Evolutionary conservation across 2,113 vertebrate genomes (phyloP), one percentile per base, ranked within the genome.

Genomic region (Fregata magnificens): DNA sequence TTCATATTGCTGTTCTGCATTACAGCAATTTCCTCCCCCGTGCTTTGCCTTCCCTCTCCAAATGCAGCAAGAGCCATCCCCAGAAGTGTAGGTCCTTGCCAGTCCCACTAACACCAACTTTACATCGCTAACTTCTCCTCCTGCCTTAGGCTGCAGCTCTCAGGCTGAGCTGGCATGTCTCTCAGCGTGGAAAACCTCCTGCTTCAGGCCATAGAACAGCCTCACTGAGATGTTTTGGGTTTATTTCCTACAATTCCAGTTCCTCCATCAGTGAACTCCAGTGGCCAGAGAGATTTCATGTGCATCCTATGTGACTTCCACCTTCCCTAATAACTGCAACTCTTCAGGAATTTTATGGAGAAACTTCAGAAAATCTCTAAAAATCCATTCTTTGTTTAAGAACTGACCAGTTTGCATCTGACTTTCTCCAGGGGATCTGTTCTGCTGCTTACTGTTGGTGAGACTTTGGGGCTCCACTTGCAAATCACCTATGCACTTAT

Each of bases 21-120:
- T 86, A 29, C 53, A 61, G 52, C 49, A 26, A 1, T 58, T 72
- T 83, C 80, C 53, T 82, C 66, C 16, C 10, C 6, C 0, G 1
- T 7, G 36, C 62, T 80, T 72, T 76, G 71, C 55, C 56, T 79
- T 42, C 47, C 38, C 53, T 72, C 76, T 59, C 22, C 89, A 76
- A 53, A 20, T 11, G 36, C 44, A 72, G 70, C 74, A 49, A 59
- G 44, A 82, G 47, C 49, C 61, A 24, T n/a, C 67, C 44, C 34
- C 49, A 32, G 71, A 31, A 45, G 20, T 9, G 26, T 2, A 55
- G 44, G 47, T 67, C 62, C 70, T 59, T 53, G 44, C 24, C n/a
- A 42, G 44, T 17, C 53, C 13, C 44, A 5, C 11, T 16, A 50
- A 49, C 28, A 13, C 25, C 7, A 5, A 1, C 0, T 1, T 40